These are phyloP conservation scores for Sebastes nivosus DNA, from an alignment of 2,797 vertebrate species.

Conservation along the genomic window DNA sequence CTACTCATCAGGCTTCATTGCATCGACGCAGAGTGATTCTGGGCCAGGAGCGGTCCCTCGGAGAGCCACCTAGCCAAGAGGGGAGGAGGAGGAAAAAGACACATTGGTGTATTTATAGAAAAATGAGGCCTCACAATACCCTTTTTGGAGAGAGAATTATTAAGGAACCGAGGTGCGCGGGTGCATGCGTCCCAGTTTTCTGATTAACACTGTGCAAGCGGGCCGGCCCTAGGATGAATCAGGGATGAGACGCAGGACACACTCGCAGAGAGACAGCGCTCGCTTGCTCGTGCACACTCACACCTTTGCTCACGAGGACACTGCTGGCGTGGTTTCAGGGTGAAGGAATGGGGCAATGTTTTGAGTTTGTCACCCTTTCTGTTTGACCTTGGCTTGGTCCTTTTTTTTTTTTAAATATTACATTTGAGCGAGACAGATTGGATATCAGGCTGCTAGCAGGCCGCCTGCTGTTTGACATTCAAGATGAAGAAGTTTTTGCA, in stretches of 20 bases:
- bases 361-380: constrained; percentile 23
- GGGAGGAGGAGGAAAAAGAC: constrained; percentile 79
- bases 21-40: constrained; percentile 81
- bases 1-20: constrained; percentile 68
- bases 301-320: constrained; percentile 53
- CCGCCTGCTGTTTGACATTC: constrained; percentile 48
- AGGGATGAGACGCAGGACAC: constrained; percentile 77
- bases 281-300: constrained; percentile 69
- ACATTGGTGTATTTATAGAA: constrained; percentile 85
- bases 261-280: constrained; percentile 61
- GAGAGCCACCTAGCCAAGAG: constrained; percentile 83
- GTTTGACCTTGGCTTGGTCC: constrained; percentile 53
- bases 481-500: constrained; percentile 81
- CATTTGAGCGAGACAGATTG: constrained; percentile 42
- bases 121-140: constrained; percentile 87
- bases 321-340: constrained; percentile 42
- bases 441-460: constrained; percentile 58
- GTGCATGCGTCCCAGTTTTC: constrained; percentile 85
- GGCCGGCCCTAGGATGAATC: constrained; percentile 78
- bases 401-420: not conserved
- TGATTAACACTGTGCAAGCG: constrained; percentile 81
- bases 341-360: constrained; percentile 56
- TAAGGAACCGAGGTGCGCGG: constrained; percentile 82
- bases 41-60: constrained; percentile 84
- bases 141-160: constrained; percentile 87